Percentiles rank a stretch among this genome's conserved stretches.
Evolutionary conservation across 2,113 vertebrate species (phyloP).

Genomic region (Tragulus kanchil): DNA sequence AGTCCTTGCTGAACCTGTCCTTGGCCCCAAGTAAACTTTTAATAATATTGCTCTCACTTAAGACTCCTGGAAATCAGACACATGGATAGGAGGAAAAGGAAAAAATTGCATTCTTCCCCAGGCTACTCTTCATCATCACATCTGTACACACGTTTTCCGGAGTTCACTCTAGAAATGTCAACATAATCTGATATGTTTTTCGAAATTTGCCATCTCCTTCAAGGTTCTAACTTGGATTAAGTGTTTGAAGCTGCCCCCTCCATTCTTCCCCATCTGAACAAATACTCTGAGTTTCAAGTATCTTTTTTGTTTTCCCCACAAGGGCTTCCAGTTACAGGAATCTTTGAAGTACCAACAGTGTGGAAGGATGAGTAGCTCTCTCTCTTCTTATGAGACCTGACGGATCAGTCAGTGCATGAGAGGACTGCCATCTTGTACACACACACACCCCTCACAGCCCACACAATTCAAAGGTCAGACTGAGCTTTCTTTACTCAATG

Average conservation of each 20-base stretch:
- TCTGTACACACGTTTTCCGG: background rate
- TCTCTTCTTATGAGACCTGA: background rate
- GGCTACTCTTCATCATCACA: background rate
- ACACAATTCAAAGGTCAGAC: background rate
- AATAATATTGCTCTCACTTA: background rate
- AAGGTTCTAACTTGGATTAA: background rate
- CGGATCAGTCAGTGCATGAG: background rate
- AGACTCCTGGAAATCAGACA: background rate
- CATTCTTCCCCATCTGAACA: background rate
- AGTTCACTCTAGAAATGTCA: background rate
- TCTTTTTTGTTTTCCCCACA: background rate
- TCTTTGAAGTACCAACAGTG: background rate
- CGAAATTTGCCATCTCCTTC: background rate
- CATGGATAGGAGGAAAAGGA: background rate
- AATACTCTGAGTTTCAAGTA: background rate
- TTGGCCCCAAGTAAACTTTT: background rate
- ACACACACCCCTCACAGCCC: background rate
- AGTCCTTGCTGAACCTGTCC: background rate
- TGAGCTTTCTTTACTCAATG: background rate
- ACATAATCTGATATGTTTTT: slow-evolving; percentile 12
- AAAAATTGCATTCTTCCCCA: background rate
- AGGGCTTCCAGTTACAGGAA: background rate
- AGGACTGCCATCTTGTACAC: background rate
- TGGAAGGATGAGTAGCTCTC: background rate
- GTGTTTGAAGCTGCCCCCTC: background rate